These are phyloP conservation scores for Ceyx cyanopectus DNA, from an alignment of 2,113 vertebrate genomes.

Conservation along the genomic window DNA sequence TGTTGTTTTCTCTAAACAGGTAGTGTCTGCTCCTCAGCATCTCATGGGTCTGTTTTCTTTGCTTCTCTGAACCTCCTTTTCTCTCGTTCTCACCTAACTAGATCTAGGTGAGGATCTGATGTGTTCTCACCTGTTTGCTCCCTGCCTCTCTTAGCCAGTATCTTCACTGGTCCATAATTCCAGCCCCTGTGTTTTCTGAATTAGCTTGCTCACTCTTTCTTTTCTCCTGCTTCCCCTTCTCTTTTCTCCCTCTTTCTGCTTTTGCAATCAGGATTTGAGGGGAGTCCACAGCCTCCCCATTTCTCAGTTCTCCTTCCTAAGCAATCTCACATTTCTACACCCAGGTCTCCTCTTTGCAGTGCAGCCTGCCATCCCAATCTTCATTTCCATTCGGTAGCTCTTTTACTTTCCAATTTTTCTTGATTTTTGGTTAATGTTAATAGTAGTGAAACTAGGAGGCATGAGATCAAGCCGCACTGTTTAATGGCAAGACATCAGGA, in stretches of 20 bases:
- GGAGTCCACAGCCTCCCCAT: not conserved
- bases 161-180: not conserved
- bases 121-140: not conserved
- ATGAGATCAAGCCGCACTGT: not conserved
- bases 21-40: not conserved
- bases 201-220: not conserved
- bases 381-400: not conserved
- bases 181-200: not conserved
- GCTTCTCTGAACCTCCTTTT: not conserved
- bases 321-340: not conserved
- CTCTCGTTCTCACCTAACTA: not conserved
- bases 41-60: not conserved
- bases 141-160: not conserved
- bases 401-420: not conserved
- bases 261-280: not conserved
- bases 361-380: not conserved
- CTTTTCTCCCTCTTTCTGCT: not conserved
- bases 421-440: rapidly evolving
- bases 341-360: not conserved
- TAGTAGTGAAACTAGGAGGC: not conserved
- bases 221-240: not conserved
- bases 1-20: not conserved
- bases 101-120: not conserved
- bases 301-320: not conserved
- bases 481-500: not conserved